Evolutionary conservation across 2,888 invertebrate genomes (phyloP).

Genomic region (Thumatha senex): DNA sequence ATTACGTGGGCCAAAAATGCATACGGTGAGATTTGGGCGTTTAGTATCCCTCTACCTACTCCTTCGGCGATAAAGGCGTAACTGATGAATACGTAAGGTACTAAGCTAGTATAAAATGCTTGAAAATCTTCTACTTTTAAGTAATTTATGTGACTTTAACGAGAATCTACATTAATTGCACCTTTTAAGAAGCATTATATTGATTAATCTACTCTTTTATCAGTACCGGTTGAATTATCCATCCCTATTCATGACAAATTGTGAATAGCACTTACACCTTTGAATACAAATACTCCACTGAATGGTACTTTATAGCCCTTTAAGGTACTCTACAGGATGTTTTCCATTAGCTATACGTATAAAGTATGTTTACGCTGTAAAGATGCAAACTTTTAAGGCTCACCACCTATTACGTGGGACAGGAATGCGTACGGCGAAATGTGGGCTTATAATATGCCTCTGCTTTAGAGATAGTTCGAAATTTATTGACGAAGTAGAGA

Average conservation of each 20-base stretch:
- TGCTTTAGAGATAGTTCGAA: too few species aligned
- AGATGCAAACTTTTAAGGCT: background rate
- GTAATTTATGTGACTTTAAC: background rate
- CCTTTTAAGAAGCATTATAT: conserved; percentile 6
- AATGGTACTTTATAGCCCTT: conserved; percentile 2
- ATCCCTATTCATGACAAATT: conserved; percentile 8
- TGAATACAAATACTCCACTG: conserved; percentile 6
- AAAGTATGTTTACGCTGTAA: background rate
- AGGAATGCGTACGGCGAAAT: too few species aligned
- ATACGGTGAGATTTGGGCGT: too few species aligned
- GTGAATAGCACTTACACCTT: conserved; percentile 9
- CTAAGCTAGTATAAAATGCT: background rate
- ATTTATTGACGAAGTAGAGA: too few species aligned
- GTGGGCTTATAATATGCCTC: too few species aligned
- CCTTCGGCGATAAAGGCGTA: too few species aligned
- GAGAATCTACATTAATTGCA: conserved; percentile 6
- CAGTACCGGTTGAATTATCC: too few species aligned
- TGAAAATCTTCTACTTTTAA: background rate
- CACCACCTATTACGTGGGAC: too few species aligned
- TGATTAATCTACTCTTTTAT: too few species aligned
- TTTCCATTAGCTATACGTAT: background rate
- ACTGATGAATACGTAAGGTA: too few species aligned
- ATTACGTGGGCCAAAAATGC: too few species aligned
- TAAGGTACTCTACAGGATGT: background rate
- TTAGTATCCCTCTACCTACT: too few species aligned